phyloP scores from a whole-genome alignment of 2,888 invertebrate species.

The Parnassius orleans region DNA sequence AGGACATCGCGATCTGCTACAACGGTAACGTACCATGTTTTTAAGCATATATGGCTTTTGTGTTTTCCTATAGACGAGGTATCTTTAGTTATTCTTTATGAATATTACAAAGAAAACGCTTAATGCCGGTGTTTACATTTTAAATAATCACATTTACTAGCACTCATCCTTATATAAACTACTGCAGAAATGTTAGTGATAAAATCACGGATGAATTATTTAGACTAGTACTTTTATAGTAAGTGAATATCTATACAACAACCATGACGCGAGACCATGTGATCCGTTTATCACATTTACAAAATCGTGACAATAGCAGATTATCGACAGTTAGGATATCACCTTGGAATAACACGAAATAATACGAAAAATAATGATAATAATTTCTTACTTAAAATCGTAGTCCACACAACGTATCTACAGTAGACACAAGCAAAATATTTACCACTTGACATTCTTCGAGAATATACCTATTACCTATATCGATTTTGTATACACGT shows the following conservation, averaged over 20 bases:
- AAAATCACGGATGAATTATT: constrained; percentile 16
- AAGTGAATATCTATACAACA: constrained; percentile 29
- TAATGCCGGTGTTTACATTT: too few relatives aligned
- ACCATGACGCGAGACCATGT: constrained; percentile 48
- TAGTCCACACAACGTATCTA: constrained; percentile 1
- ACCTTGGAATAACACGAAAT: constrained; percentile 40
- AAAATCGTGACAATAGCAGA: constrained; percentile 62
- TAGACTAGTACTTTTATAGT: constrained; percentile 13
- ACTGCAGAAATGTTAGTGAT: constrained; percentile 13
- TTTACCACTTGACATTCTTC: constrained; percentile 17
- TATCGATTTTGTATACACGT: neutral
- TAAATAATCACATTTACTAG: neutral
- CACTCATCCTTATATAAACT: constrained; percentile 21
- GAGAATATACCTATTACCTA: neutral
- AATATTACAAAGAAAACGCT: too few relatives aligned
- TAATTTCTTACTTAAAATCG: constrained; percentile 22
- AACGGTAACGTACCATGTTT: constrained; percentile 45
- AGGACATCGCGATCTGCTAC: constrained; percentile 72
- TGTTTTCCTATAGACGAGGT: too few relatives aligned
- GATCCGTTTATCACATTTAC: constrained; percentile 62
- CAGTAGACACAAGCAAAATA: constrained; percentile 8
- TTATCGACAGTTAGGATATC: constrained; percentile 46
- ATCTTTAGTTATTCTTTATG: too few relatives aligned
- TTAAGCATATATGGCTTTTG: neutral
- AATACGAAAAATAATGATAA: constrained; percentile 32